Percentiles rank a stretch among this genome's conserved stretches.
Conservation (phyloP, 2,113 vertebrate species). For the Acanthochromis polyacanthus region DNA sequence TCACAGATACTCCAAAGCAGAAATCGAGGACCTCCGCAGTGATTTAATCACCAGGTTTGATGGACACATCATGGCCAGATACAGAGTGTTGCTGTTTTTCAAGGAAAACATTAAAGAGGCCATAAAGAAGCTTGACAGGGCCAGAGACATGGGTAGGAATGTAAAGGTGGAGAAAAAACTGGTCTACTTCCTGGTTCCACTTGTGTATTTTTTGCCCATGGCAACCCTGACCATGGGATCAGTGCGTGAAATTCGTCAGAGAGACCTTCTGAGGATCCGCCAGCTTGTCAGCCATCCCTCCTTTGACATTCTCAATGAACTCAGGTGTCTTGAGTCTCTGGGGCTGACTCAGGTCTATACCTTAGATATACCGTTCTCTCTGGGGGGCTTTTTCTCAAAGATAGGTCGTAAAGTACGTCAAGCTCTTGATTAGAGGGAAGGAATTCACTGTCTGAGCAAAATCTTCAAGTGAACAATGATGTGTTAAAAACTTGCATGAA, state of each 20-base stretch:
- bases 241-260: rapidly evolving
- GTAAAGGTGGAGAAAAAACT: constrained; percentile 7
- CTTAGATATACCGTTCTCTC: constrained; percentile 19
- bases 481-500: too few species aligned
- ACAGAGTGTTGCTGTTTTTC: neutral
- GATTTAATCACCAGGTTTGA: constrained; percentile 13
- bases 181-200: constrained; percentile 8
- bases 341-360: constrained; percentile 61
- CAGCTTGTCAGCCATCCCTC: neutral
- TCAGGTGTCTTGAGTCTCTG: constrained; percentile 37
- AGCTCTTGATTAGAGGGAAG: neutral
- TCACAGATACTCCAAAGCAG: neutral
- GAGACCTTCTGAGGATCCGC: constrained; percentile 1
- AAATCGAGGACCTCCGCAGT: rapidly evolving
- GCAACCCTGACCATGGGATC: rapidly evolving
- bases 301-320: constrained; percentile 20
- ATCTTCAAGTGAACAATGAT: too few species aligned
- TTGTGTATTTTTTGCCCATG: rapidly evolving
- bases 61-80: constrained; percentile 4
- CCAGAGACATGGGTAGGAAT: constrained; percentile 5
- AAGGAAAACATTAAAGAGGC: constrained; percentile 49
- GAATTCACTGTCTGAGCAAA: neutral
- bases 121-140: constrained; percentile 2
- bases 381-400: constrained; percentile 36
- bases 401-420: rapidly evolving